Base-by-base conservation (phyloP, 2,888 invertebrate genomes). In the Andrena haemorrhoa region DNA sequence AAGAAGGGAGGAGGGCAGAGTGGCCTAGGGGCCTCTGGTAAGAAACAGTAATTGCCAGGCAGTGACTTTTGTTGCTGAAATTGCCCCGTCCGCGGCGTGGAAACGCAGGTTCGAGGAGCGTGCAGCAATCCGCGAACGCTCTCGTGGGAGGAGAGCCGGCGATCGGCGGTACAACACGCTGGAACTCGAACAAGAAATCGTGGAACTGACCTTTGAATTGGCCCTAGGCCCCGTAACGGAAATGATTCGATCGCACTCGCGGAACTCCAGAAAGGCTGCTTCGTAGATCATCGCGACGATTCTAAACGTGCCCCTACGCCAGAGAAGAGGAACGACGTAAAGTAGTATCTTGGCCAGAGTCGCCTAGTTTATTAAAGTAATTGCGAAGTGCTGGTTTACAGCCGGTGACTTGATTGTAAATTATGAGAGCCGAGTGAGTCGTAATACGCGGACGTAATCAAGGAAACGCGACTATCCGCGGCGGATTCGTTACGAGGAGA, bases 31-130 rank as follows among this genome's bases (percentile, higher is more conserved):
- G 72, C 82, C 75, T 56, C 76, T 64, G 65, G 83, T 85, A 89
- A 89, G 86, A 89, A 89, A 86, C 85, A 82, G 82, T 90, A 90
- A 90, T 90, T 88, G 83, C 82, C 82, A 79, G 82, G 82, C 82
- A 86, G 79, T 86, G 86, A 89, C 86, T 86, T 88, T 75, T 83
- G 86, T 81, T 78, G 75, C 76, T 85, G 89, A 88, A 88, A 89
- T 86, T 83, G 73, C 81, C 66, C 41, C 65, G 69, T 7, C 49
- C 73, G 51, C 75, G 60, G 65, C 79, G 75, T 71, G 83, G 83
- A 83, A 88, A 86, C 75, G 35, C 71, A 64, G 63, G 53, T 53
- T 47, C 64, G 53, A 65, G 23, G 58, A 47, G 73, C 51, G 58
- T 65, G 77, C 56, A 26, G 33, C 33, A 31, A 58, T 75, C 64